A percentile compares a stretch with the other conserved stretches of the same genome.
Conservation (phyloP, 2,888 invertebrate genomes). For the Drosophila rellima region DNA sequence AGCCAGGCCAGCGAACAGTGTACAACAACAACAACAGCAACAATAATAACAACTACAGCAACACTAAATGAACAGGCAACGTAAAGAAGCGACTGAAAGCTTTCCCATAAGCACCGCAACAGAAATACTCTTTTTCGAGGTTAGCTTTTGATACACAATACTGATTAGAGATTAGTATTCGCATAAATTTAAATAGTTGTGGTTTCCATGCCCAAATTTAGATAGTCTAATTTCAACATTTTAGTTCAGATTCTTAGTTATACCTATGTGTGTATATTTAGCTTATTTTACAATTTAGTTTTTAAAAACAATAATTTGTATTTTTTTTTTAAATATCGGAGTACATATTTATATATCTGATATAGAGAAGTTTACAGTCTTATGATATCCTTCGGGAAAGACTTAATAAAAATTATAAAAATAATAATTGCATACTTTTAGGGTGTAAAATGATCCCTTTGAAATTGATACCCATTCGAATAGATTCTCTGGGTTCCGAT, state of each 20-base stretch:
- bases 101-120: slow-evolving; percentile 8
- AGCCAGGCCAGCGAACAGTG: slow-evolving; percentile 65
- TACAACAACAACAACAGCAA: slow-evolving; percentile 48
- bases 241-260: no score
- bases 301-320: no score
- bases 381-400: slow-evolving; percentile 8
- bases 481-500: neutral
- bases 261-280: neutral
- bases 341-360: neutral
- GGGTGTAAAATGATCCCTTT: slow-evolving; percentile 6
- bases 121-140: slow-evolving; percentile 32
- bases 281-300: neutral
- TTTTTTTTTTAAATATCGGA: neutral
- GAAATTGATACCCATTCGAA: neutral
- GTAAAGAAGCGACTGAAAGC: slow-evolving; percentile 18
- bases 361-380: neutral
- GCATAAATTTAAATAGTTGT: neutral
- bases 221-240: neutral
- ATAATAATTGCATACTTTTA: slow-evolving; percentile 47
- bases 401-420: neutral
- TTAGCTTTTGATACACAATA: neutral
- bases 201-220: neutral
- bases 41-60: slow-evolving; percentile 51
- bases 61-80: slow-evolving; percentile 49
- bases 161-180: neutral